Conservation (phyloP, 2,888 invertebrate genomes). For the Xestia c-nigrum region DNA sequence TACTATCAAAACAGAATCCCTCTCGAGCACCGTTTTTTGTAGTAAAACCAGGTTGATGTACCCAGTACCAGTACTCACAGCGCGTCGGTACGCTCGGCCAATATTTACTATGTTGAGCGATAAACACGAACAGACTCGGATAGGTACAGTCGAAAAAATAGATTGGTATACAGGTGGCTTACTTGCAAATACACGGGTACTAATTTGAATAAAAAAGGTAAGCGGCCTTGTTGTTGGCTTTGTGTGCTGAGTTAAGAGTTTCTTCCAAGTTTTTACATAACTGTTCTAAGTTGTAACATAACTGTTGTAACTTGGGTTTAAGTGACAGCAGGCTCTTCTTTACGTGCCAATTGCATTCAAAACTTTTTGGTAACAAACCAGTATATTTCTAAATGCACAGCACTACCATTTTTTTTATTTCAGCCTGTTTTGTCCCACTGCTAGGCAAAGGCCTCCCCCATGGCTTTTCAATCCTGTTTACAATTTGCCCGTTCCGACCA, state of each 20-base stretch:
- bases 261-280: neutral
- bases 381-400: neutral
- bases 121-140: slow-evolving; percentile 63
- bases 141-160: slow-evolving; percentile 22
- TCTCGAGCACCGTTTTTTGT: slow-evolving; percentile 45
- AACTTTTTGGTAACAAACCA: neutral
- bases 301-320: neutral
- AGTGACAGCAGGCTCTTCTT: neutral
- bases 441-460: too few relatives aligned
- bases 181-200: neutral
- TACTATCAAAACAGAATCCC: slow-evolving; percentile 48
- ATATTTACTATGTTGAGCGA: slow-evolving; percentile 66
- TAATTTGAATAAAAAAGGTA: neutral
- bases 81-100: slow-evolving; percentile 54
- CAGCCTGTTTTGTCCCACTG: too few relatives aligned
- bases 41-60: slow-evolving; percentile 63
- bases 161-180: neutral
- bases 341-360: neutral
- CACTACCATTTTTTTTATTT: too few relatives aligned
- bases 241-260: neutral
- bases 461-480: too few relatives aligned
- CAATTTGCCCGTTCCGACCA: too few relatives aligned
- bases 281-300: neutral
- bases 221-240: neutral
- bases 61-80: slow-evolving; percentile 18